These are phyloP conservation scores for Cephalopachus bancanus DNA, from an alignment of 2,797 vertebrate species.

Conservation along the genomic window DNA sequence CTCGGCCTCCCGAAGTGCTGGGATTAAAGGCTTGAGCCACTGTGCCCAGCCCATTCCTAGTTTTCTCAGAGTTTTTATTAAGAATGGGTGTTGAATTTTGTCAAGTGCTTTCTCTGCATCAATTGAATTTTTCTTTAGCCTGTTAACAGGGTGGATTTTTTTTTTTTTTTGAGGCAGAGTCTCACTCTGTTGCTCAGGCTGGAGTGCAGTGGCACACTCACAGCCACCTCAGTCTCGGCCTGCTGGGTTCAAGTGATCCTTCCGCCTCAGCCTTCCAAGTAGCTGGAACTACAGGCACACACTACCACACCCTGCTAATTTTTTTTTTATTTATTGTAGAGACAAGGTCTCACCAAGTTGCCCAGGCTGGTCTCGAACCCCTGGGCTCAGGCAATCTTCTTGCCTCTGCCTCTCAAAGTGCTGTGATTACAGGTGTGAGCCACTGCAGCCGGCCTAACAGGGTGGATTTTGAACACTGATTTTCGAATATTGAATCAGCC, in stretches of 20 bases:
- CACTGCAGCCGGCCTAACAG: background rate
- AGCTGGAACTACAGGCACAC: background rate
- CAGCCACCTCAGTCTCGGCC: background rate
- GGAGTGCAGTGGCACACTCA: background rate
- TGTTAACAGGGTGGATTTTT: no score
- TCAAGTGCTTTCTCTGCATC: no score
- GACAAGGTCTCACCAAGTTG: background rate
- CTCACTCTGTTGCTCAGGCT: background rate
- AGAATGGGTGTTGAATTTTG: no score
- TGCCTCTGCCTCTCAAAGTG: background rate
- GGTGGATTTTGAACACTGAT: no score
- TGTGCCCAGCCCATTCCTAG: no score
- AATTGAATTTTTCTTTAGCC: no score
- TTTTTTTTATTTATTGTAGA: background rate
- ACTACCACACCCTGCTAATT: background rate
- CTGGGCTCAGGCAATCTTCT: background rate
- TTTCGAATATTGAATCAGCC: no score
- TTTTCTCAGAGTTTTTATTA: no score
- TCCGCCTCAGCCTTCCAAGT: background rate
- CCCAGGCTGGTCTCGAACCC: background rate
- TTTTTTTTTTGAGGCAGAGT: background rate
- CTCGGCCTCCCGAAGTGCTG: no score
- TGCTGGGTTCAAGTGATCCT: background rate
- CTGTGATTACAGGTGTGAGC: background rate
- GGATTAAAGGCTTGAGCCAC: no score